These are phyloP conservation scores for Prionace glauca DNA, from an alignment of 2,797 vertebrate species.

Conservation along the genomic window DNA sequence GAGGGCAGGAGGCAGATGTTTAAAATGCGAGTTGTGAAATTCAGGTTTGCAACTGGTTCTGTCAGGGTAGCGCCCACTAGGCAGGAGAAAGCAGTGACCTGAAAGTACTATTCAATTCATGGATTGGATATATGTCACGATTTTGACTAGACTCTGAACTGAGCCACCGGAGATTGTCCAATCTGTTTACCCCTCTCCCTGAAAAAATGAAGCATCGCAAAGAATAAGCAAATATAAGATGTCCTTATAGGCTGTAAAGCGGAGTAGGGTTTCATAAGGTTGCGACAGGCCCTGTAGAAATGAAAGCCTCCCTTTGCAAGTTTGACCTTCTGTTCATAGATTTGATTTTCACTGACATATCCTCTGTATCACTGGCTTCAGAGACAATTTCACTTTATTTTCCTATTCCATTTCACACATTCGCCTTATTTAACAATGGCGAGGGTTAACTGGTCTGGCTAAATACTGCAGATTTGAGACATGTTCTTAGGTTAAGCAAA, in stretches of 20 bases:
- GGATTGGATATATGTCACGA: background rate
- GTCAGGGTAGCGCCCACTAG: background rate
- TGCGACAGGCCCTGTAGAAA: background rate
- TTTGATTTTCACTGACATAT: background rate
- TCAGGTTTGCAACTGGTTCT: background rate
- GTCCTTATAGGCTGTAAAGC: background rate
- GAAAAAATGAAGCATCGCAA: background rate
- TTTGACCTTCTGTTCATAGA: background rate
- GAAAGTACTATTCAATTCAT: background rate
- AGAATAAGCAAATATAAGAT: background rate
- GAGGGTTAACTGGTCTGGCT: background rate
- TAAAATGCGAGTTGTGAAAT: background rate
- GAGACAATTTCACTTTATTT: background rate
- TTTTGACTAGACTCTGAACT: background rate
- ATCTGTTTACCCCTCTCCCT: background rate
- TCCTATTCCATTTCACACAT: background rate
- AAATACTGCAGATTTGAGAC: background rate
- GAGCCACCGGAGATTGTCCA: background rate
- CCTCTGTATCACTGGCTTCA: background rate
- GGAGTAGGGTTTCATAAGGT: background rate
- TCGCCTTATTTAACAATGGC: background rate
- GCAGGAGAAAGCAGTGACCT: background rate
- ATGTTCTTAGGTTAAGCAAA: background rate
- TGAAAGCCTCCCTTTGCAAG: background rate
- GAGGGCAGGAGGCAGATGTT: too few species aligned